Evolutionary conservation across 2,797 vertebrate genomes (phyloP), one percentile per base, ranked within the genome.

Genomic region (Anguilla obscura): DNA sequence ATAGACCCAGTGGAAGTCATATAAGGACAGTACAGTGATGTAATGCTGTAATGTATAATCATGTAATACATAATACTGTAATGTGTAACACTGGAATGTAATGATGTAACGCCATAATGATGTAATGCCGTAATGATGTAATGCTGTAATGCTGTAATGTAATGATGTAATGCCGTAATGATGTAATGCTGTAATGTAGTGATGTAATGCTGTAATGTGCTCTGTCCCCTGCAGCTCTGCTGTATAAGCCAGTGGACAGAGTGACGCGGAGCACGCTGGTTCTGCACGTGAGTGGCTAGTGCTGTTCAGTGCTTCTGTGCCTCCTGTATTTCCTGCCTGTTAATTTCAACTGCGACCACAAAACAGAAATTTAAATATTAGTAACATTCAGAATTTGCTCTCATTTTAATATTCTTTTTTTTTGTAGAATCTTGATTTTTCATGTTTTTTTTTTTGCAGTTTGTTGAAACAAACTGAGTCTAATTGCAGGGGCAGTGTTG

Each of bases 261-360:
- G 99, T 99, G 91, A 99, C 98, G 0, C 97, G 98, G 91, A 99
- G 98, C 95, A 99, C 98, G 0, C 95, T 99, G 87, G 99, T 99
- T 30, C 95, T 99, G 85, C 98, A 99, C 48, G 99, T 99, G 93
- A 98, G 99, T 98, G 85, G 69, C 60, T 40, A n/a, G 10, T 54
- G 40, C 9, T 12, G 18, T 48, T 48, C 40, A 83, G 8, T 50
- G 80, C 14, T 84, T 52, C 40, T 8, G 24, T 50, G 2, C 48
- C 21, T 63, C 58, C 58, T 63, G 21, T 63, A 63, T 66, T 66
- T 66, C 63, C 63, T 27, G 63, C 24, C 4, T 66, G n/a, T 8
- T 66, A 10, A 24, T 66, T 66, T 66, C 63, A n/a, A 66, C 71
- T 14, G 71, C 30, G 14, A 3, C 14, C 71, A 74, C 66, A 27